Conservation (phyloP, 2,888 invertebrate genomes). For the Mylabris sibirica region DNA sequence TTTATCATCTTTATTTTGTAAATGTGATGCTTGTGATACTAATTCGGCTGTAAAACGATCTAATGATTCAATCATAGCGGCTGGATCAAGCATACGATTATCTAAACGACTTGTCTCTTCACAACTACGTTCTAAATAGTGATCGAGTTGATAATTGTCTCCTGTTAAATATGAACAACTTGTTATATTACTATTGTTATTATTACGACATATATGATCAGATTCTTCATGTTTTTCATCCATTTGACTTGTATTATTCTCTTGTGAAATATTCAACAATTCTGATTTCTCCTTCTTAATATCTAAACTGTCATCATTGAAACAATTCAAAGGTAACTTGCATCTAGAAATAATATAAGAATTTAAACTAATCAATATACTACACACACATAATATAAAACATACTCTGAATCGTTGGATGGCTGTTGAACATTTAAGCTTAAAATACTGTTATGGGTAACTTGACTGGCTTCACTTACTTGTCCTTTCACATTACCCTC, state of each 20-base stretch:
- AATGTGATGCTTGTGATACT: conserved; percentile 70
- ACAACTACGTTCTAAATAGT: conserved; percentile 51
- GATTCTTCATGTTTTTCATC: not conserved
- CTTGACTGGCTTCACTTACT: conserved; percentile 24
- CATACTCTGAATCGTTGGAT: not conserved
- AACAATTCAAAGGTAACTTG: conserved; percentile 1
- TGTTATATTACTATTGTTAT: not conserved
- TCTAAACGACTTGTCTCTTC: conserved; percentile 49
- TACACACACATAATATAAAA: not conserved
- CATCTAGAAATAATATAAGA: not conserved
- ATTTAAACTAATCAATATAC: not conserved
- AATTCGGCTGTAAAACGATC: conserved; percentile 71
- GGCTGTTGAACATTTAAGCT: not conserved
- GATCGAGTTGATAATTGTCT: conserved; percentile 42
- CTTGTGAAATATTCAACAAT: conserved; percentile 16
- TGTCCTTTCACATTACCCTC: conserved; percentile 15
- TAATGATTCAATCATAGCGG: conserved; percentile 73
- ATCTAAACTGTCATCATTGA: not conserved
- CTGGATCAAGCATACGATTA: conserved; percentile 66
- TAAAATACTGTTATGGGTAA: conserved; percentile 17
- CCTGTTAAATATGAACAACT: conserved; percentile 29
- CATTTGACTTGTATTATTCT: conserved; percentile 17
- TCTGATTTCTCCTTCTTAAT: not conserved
- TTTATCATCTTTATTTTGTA: conserved; percentile 61
- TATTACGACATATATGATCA: not conserved